These are phyloP conservation scores for Papilio gigon DNA, from an alignment of 2,888 invertebrate species.

Conservation along the genomic window DNA sequence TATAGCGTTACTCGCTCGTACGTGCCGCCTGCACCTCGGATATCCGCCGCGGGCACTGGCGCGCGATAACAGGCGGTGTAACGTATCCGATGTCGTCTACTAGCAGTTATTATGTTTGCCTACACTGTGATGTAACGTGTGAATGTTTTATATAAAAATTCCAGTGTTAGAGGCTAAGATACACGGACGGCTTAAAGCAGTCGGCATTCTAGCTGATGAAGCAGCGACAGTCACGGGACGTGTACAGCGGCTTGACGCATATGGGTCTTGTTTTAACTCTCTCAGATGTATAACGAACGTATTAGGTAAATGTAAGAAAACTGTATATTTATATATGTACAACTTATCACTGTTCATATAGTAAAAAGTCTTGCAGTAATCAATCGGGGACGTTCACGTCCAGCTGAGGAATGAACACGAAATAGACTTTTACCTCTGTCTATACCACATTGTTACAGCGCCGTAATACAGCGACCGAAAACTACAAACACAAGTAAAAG, in stretches of 20 bases:
- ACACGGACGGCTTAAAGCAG: neutral
- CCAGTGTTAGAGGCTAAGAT: neutral
- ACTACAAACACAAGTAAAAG: neutral
- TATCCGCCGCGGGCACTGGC: neutral
- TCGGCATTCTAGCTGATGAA: neutral
- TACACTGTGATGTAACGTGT: neutral
- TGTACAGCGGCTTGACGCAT: neutral
- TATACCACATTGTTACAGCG: neutral
- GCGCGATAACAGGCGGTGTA: neutral
- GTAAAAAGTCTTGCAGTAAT: too few species aligned
- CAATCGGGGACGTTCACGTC: neutral
- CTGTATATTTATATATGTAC: too few species aligned
- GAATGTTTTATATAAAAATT: neutral
- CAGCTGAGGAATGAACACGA: neutral
- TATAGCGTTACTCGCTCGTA: slow-evolving; percentile 5
- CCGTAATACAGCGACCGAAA: neutral
- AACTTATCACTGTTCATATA: too few species aligned
- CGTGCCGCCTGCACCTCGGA: slow-evolving; percentile 23
- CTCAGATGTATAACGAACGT: too few species aligned
- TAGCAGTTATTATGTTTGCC: neutral
- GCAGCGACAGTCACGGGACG: neutral
- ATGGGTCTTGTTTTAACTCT: too few species aligned
- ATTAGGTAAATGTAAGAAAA: too few species aligned
- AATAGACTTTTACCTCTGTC: neutral
- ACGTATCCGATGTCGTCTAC: neutral